Percentiles rank a stretch among this genome's conserved stretches.
These are phyloP conservation scores for Drosophila atripex DNA, from an alignment of 2,888 invertebrate species.

Conservation along the genomic window DNA sequence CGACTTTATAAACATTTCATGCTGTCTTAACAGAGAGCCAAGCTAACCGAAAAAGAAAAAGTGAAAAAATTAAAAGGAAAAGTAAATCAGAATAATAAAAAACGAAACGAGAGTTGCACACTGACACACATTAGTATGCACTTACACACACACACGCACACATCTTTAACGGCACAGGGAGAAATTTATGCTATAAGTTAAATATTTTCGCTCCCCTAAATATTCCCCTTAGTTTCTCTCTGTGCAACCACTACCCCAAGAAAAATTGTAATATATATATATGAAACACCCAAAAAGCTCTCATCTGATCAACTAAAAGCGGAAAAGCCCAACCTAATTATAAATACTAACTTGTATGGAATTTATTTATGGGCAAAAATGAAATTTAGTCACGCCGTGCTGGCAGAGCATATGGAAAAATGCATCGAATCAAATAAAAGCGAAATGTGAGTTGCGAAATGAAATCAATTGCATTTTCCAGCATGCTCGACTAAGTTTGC, in stretches of 20 bases:
- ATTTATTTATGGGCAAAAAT: constrained; percentile 43
- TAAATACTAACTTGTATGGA: constrained; percentile 42
- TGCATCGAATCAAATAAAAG: constrained; percentile 27
- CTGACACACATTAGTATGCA: constrained; percentile 28
- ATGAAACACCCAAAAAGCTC: constrained; percentile 15
- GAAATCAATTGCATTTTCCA: constrained; percentile 29
- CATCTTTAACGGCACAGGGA: neutral
- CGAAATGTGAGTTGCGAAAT: constrained; percentile 4
- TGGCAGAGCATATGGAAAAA: constrained; percentile 20
- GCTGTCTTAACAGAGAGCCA: constrained; percentile 29
- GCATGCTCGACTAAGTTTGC: constrained; percentile 31
- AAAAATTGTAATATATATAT: constrained; percentile 54
- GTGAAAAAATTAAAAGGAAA: neutral
- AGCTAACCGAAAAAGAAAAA: constrained; percentile 20
- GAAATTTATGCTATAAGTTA: neutral
- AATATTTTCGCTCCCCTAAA: neutral
- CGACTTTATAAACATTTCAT: constrained; percentile 55
- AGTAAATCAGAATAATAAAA: constrained; percentile 4
- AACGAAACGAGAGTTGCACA: constrained; percentile 16
- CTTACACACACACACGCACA: neutral
- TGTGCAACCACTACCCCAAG: constrained; percentile 10
- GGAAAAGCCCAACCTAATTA: constrained; percentile 32
- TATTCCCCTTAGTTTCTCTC: neutral
- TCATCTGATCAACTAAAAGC: constrained; percentile 35
- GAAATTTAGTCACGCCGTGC: constrained; percentile 32